Evolutionary conservation across 2,888 invertebrate genomes (phyloP), one percentile per base, ranked within the genome.

Genomic region (Tenthredo amoena): DNA sequence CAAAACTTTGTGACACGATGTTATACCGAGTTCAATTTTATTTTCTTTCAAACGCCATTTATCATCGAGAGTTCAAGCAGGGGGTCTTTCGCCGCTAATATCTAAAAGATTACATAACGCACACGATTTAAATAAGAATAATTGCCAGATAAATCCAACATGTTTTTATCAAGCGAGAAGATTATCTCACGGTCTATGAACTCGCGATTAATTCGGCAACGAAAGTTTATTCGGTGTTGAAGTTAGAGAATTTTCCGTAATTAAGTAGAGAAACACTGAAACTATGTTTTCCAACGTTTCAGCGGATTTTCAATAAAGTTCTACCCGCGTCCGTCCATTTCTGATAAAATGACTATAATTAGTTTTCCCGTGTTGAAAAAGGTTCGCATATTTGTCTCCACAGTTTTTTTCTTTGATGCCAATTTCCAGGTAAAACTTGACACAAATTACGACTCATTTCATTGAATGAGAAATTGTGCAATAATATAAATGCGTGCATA

Each of bases 121-220:
- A 34, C 62, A 34, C 62, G 62, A 18, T 18, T 58, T 62, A 62
- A 12, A 34, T 15, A 26, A 31, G 26, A 31, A 26, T 62, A 47
- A 62, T 5, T 62, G 62, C 26, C 55, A 55, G 7, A 55, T n/a
- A 2, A 55, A 55, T n/a, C 55, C 1, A n/a, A n/a, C n/a, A 7
- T 55, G 55, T 18, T 55, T n/a, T 55, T 55, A 0, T 55, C n/a
- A 18, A 10, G 6, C n/a, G n/a, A 55, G n/a, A 55, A 55, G 18
- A 55, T 55, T 55, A 55, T 55, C 55, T 55, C 55, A 55, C 55
- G n/a, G 55, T 55, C 55, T 55, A 55, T 55, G 55, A 55, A 55
- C 55, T 55, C 55, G n/a, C n/a, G 55, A 55, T 7, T 55, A n/a
- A 55, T 55, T n/a, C n/a, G 1, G 12, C 12, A 0, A 47, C 12